These are phyloP conservation scores for Dermatophagoides farinae DNA, from an alignment of 1,140 invertebrate genomes.

Conservation along the genomic window DNA sequence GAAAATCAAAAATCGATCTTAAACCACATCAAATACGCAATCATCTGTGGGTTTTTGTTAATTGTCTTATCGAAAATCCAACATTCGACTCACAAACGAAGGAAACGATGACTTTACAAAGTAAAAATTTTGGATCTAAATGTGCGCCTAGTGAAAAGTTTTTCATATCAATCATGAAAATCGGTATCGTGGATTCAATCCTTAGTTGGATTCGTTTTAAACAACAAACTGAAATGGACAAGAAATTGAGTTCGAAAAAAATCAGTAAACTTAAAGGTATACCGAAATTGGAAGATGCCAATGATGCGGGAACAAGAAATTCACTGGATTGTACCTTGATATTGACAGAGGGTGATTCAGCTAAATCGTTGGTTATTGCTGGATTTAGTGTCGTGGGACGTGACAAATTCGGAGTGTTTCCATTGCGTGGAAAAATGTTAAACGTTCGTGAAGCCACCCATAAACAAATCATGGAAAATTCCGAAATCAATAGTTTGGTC, in stretches of 20 bases:
- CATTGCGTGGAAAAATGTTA: constrained; percentile 87
- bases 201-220: constrained; percentile 91
- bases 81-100: constrained; percentile 99
- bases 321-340: constrained; percentile 61
- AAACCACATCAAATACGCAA: constrained; percentile 71
- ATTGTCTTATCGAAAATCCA: constrained; percentile 96
- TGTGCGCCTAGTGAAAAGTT: constrained; percentile 79
- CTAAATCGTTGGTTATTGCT: constrained; percentile 89
- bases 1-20: constrained; percentile 50
- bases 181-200: constrained; percentile 77
- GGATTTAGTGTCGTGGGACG: constrained; percentile 83
- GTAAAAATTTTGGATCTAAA: constrained; percentile 89
- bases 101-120: constrained; percentile 81
- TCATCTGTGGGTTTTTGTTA: constrained; percentile 95
- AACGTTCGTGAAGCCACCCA: constrained; percentile 94
- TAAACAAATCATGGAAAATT: constrained; percentile 91
- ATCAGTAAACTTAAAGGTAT: constrained; percentile 78
- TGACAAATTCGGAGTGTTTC: constrained; percentile 93
- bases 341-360: constrained; percentile 98
- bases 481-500: constrained; percentile 90
- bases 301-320: constrained; percentile 55
- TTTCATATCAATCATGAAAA: constrained; percentile 51
- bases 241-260: constrained; percentile 65
- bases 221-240: constrained; percentile 63
- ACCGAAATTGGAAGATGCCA: constrained; percentile 95